Percentiles rank a stretch among this genome's conserved stretches.
phyloP scores from a whole-genome alignment of 2,888 invertebrate species.

The Lepidocyrtinus sp. region DNA sequence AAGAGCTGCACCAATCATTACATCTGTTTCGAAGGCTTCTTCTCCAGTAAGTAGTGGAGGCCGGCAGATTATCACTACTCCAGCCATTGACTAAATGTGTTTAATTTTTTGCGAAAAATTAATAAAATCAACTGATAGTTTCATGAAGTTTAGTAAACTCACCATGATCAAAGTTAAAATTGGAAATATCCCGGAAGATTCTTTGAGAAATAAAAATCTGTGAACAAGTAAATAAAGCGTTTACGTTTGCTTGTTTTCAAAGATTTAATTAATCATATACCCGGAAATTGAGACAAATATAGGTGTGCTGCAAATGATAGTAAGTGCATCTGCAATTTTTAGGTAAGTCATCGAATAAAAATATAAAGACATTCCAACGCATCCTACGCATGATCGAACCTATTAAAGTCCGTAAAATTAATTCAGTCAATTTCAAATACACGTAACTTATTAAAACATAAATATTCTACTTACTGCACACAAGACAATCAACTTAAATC shows the following conservation, averaged over 20 bases:
- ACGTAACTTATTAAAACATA: too few relatives aligned
- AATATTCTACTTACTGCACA: too few relatives aligned
- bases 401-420: too few relatives aligned
- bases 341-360: constrained; percentile 60
- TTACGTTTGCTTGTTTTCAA: too few relatives aligned
- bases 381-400: constrained; percentile 49
- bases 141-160: too few relatives aligned
- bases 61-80: constrained; percentile 57
- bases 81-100: constrained; percentile 52
- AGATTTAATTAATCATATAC: too few relatives aligned
- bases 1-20: constrained; percentile 57
- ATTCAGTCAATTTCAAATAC: too few relatives aligned
- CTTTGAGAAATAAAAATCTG: constrained; percentile 56
- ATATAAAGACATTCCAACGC: constrained; percentile 50
- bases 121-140: too few relatives aligned
- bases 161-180: constrained; percentile 45
- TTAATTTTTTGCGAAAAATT: too few relatives aligned
- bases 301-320: constrained; percentile 57
- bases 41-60: constrained; percentile 58
- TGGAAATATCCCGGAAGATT: constrained; percentile 53
- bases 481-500: too few relatives aligned
- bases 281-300: constrained; percentile 60
- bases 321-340: constrained; percentile 53
- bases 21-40: constrained; percentile 42
- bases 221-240: too few relatives aligned